phyloP scores from a whole-genome alignment of 2,888 invertebrate genomes.

The Mimumesa dahlbomi region DNA sequence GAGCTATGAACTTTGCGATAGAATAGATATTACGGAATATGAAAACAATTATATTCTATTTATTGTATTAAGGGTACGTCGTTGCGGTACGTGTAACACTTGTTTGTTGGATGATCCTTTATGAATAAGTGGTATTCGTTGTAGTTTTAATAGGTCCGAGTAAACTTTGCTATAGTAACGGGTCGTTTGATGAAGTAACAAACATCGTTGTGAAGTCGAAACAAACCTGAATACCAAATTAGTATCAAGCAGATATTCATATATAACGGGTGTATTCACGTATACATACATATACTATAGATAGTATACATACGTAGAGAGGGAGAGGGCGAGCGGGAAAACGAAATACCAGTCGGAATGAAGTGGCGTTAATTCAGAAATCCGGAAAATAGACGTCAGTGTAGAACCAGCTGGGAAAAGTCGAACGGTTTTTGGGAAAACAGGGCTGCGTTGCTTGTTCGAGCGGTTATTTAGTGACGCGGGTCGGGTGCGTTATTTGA shows the following conservation, averaged over 20 bases:
- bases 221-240: constrained; percentile 13
- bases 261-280: too few relatives aligned
- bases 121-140: not conserved
- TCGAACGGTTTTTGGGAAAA: constrained; percentile 54
- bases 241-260: constrained; percentile 23
- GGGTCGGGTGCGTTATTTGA: constrained; percentile 69
- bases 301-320: too few relatives aligned
- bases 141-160: not conserved
- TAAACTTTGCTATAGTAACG: not conserved
- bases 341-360: constrained; percentile 26
- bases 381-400: constrained; percentile 35
- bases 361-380: constrained; percentile 41
- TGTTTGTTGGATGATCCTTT: not conserved
- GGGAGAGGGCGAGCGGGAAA: too few relatives aligned
- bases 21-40: too few relatives aligned
- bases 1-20: too few relatives aligned
- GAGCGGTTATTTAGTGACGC: constrained; percentile 69
- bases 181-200: not conserved
- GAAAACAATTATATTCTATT: too few relatives aligned
- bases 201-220: not conserved
- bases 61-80: too few relatives aligned
- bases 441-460: constrained; percentile 52
- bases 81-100: too few relatives aligned
- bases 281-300: too few relatives aligned
- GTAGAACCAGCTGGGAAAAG: constrained; percentile 40